A percentile compares a stretch with the other conserved stretches of the same genome.
These are phyloP conservation scores for Hylomyscus alleni DNA, from an alignment of 2,797 vertebrate species.

Conservation along the genomic window DNA sequence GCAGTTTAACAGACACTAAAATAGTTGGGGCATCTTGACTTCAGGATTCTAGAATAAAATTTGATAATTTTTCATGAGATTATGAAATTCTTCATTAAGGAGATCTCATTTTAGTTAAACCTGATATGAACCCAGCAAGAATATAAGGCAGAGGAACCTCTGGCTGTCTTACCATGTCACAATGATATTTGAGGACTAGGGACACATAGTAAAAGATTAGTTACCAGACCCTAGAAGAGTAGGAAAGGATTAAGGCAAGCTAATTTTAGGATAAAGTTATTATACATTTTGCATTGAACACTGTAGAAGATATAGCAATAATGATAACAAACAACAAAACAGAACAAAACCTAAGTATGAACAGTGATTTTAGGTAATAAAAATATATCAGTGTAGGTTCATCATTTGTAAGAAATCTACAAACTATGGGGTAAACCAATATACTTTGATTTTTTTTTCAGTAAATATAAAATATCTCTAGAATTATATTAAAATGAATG, in stretches of 20 bases:
- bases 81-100: neutral
- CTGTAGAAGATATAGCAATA: too few relatives aligned
- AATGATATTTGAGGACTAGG: neutral
- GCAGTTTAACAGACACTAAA: neutral
- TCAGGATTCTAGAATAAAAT: neutral
- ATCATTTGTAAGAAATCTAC: neutral
- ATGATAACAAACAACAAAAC: neutral
- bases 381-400: neutral
- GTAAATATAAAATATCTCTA: neutral
- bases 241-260: neutral
- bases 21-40: neutral
- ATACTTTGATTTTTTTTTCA: neutral
- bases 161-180: neutral
- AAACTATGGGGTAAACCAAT: neutral
- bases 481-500: neutral
- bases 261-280: neutral
- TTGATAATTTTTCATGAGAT: neutral
- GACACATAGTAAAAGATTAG: neutral
- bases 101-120: neutral
- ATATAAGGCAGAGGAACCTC: neutral
- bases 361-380: neutral
- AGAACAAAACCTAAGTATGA: neutral
- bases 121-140: neutral
- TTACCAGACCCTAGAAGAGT: neutral
- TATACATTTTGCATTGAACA: too few relatives aligned